Base-by-base conservation (phyloP, 2,888 invertebrate species). In the Chrysotoxum bicinctum region DNA sequence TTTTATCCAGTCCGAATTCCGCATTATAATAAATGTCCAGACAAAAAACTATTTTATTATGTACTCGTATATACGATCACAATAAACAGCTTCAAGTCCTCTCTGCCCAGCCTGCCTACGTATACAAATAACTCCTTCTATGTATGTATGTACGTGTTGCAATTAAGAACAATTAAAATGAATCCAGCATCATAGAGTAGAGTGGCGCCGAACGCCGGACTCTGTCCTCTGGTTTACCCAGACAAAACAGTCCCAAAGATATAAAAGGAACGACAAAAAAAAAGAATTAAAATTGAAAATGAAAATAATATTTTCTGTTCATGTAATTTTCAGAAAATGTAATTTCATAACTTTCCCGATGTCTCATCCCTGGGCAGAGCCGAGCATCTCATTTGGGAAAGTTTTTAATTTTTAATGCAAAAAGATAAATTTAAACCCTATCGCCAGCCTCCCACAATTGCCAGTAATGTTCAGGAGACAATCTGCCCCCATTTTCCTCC, bases 141-240 rank as follows among this genome's bases (percentile, higher is more conserved):
- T 74, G 0, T 50, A 50, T 54, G 21, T 32, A 23, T 77, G 50
- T 75, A 68, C 84, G 72, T 84, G 72, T 72, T 75, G 66, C 79
- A 84, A 84, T 84, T 84, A 80, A 84, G 79, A 79, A 84, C 79
- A 84, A 80, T 84, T 84, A 84, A 84, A 84, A 72, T 9, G 84
- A 78, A 68, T 74, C 70, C 79, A 70, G 21, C 66, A 75, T 64
- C 64, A 64, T 64, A 45, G 48, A 54, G 72, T 43, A 12, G 35
- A 75, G 26, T 79, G 84, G 84, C 84, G 79, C 78, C 79, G 35
- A 14, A 23, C n/a, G 6, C 37, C 12, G 45, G 72, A 14, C 21
- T 19, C 8, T 52, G 45, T 32, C 48, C 40, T 37, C 14, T 52
- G 19, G 16, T 26, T 62, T 50, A 40, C 14, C 43, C 32, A 66